These are phyloP conservation scores for Cactoblastis cactorum DNA, from an alignment of 2,888 invertebrate species.

Conservation along the genomic window DNA sequence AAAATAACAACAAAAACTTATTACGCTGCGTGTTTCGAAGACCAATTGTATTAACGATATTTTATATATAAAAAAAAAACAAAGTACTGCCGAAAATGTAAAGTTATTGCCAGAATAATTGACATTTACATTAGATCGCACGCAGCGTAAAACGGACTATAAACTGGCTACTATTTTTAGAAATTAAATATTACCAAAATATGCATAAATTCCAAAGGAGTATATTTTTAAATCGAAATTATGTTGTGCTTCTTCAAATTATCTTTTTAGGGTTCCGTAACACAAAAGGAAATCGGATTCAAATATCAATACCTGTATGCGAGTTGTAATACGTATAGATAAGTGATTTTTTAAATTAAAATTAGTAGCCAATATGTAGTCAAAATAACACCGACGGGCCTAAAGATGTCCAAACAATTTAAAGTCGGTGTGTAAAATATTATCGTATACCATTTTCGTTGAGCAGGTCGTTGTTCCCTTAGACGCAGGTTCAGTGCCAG, in stretches of 20 bases:
- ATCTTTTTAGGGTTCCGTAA: too few relatives aligned
- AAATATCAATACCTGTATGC: too few relatives aligned
- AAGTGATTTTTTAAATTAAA: background rate
- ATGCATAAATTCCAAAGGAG: too few relatives aligned
- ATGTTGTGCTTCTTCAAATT: too few relatives aligned
- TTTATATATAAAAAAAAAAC: background rate
- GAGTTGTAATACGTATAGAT: too few relatives aligned
- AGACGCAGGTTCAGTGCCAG: background rate
- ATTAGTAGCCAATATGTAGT: background rate
- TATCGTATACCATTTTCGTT: slow-evolving; percentile 10
- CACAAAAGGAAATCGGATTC: too few relatives aligned
- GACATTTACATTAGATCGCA: slow-evolving; percentile 26
- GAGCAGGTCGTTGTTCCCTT: slow-evolving; percentile 8
- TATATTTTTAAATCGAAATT: background rate
- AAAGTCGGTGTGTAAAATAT: background rate
- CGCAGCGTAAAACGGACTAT: slow-evolving; percentile 20
- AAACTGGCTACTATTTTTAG: background rate
- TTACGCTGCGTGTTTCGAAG: background rate
- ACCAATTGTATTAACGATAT: too few relatives aligned
- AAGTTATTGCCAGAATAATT: slow-evolving; percentile 34
- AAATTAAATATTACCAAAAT: too few relatives aligned
- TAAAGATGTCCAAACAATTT: background rate
- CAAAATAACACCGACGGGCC: background rate
- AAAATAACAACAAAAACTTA: background rate
- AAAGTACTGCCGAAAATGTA: background rate